Conservation (phyloP, 2,888 invertebrate genomes). For the Callimorpha dominula region DNA sequence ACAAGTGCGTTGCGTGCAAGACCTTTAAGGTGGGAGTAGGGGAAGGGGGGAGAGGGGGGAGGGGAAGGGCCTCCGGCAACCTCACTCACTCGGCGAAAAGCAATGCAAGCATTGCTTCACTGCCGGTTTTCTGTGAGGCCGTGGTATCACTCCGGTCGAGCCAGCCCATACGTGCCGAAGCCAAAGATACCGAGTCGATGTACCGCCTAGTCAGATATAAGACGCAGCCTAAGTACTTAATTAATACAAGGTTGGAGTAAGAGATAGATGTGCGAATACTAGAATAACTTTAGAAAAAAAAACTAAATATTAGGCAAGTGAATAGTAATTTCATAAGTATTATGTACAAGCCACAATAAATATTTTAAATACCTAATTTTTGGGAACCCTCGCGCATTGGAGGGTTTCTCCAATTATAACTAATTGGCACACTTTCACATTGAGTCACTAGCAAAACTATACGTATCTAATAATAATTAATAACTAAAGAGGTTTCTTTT, state of each 20-base stretch:
- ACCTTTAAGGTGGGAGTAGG: too few relatives aligned
- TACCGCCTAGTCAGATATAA: neutral
- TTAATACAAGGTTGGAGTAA: constrained; percentile 43
- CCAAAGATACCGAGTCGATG: too few relatives aligned
- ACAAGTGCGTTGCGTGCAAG: too few relatives aligned
- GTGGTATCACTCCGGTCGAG: too few relatives aligned
- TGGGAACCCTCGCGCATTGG: constrained; percentile 55
- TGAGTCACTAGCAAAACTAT: constrained; percentile 85
- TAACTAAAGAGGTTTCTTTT: constrained; percentile 74
- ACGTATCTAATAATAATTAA: constrained; percentile 72
- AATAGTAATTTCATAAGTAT: constrained; percentile 58
- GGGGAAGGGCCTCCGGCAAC: too few relatives aligned
- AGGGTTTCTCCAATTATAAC: constrained; percentile 64
- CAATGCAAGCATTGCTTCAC: too few relatives aligned
- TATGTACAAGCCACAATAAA: constrained; percentile 78
- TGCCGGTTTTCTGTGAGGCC: too few relatives aligned
- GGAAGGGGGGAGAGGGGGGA: too few relatives aligned
- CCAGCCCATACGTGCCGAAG: too few relatives aligned
- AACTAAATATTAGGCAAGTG: constrained; percentile 58
- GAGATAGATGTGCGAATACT: constrained; percentile 45
- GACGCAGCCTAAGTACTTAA: constrained; percentile 9
- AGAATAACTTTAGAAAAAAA: constrained; percentile 52
- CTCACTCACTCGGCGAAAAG: too few relatives aligned
- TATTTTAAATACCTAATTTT: constrained; percentile 72
- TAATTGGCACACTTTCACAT: constrained; percentile 87